phyloP scores from a whole-genome alignment of 2,888 invertebrate species.

The Aquatica leii region DNA sequence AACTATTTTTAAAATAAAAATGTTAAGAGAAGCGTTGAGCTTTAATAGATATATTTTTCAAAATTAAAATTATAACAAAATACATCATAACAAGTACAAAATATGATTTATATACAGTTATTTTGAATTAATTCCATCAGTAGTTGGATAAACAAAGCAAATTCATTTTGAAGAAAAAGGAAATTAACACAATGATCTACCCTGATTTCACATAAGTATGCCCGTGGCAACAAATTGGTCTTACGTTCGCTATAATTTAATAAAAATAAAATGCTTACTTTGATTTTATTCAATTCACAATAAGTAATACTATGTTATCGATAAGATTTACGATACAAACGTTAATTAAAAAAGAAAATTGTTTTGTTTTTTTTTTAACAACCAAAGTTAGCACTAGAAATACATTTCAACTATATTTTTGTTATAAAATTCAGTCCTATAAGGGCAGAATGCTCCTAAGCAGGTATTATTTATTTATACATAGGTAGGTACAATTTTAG shows the following conservation, averaged over 20 bases:
- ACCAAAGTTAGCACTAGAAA: background rate
- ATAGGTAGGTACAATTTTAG: background rate
- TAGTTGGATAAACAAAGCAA: background rate
- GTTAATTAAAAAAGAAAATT: background rate
- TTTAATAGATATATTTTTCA: background rate
- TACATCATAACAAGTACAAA: conserved; percentile 50
- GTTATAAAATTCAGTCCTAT: conserved; percentile 30
- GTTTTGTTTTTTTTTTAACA: background rate
- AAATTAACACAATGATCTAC: conserved; percentile 18
- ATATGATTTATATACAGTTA: conserved; percentile 47
- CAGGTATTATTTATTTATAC: conserved; percentile 19
- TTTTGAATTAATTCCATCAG: conserved; percentile 11
- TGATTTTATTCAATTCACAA: no score
- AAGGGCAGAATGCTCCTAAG: conserved; percentile 26
- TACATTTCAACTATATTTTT: background rate
- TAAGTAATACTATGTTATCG: no score
- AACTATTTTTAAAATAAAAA: no score
- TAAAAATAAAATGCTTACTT: no score
- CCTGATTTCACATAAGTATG: conserved; percentile 19
- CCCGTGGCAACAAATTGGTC: conserved; percentile 14
- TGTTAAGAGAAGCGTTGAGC: background rate
- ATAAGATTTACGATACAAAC: no score
- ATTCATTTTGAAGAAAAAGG: background rate
- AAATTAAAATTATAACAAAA: conserved; percentile 47
- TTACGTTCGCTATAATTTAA: background rate